phyloP scores from a whole-genome alignment of 53 echinoderm and acorn worm species.

The Crossaster papposus region DNA sequence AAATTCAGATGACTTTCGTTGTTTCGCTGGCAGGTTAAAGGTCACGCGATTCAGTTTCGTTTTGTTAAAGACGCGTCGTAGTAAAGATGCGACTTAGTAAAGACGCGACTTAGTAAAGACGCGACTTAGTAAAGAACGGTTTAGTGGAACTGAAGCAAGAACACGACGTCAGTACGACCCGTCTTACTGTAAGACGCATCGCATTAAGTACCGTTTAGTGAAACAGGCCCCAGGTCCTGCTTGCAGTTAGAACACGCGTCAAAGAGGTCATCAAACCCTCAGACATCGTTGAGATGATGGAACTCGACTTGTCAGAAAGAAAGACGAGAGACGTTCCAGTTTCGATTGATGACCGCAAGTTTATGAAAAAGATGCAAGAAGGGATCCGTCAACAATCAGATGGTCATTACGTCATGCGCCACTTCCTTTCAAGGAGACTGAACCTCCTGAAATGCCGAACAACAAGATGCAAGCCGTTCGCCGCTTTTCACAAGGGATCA shows the following conservation, averaged over 20 bases:
- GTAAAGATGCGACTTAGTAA: too few species aligned
- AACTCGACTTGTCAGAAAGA: constrained; percentile 51
- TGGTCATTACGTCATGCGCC: constrained; percentile 58
- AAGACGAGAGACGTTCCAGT: constrained; percentile 9
- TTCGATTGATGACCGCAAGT: constrained; percentile 47
- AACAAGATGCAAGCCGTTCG: constrained; percentile 14
- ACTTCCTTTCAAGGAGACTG: constrained; percentile 40
- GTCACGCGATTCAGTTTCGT: too few species aligned
- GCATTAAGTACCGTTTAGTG: too few species aligned
- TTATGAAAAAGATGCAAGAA: constrained; percentile 41
- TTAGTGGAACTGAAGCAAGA: too few species aligned
- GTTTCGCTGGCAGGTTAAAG: too few species aligned
- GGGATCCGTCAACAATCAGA: constrained; percentile 25
- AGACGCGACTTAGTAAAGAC: too few species aligned
- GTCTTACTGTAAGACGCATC: too few species aligned
- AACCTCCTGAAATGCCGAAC: constrained; percentile 43
- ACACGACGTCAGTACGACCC: too few species aligned
- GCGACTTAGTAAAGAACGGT: too few species aligned
- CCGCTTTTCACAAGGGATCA: constrained; percentile 45
- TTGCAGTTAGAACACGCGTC: constrained; percentile 11
- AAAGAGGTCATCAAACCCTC: constrained; percentile 41
- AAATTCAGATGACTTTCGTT: too few species aligned
- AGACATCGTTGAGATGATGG: constrained; percentile 38
- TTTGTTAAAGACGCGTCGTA: too few species aligned
- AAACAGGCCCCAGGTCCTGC: too few species aligned